These are phyloP conservation scores for Chlamydotis undulata DNA, from an alignment of 2,113 vertebrate genomes.

Conservation along the genomic window DNA sequence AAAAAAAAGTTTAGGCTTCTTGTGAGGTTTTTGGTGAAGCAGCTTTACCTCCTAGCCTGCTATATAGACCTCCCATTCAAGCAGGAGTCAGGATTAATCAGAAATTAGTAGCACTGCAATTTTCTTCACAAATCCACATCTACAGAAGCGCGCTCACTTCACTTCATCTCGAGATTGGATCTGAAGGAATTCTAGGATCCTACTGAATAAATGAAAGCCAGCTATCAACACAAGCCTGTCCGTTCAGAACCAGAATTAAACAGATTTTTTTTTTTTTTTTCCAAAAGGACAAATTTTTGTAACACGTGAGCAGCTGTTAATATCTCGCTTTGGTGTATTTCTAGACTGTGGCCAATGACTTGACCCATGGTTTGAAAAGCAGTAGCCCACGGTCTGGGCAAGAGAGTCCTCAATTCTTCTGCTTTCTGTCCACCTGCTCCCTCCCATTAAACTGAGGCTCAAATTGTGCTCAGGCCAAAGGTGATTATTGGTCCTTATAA, in stretches of 20 bases:
- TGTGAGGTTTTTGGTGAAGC: neutral
- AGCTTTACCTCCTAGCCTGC: neutral
- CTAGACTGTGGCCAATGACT: too few relatives aligned
- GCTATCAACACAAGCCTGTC: neutral
- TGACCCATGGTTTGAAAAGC: too few relatives aligned
- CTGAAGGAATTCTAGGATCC: neutral
- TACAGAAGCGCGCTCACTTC: neutral
- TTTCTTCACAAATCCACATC: neutral
- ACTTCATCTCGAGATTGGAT: neutral
- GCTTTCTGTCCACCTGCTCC: too few relatives aligned
- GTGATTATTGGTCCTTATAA: too few relatives aligned
- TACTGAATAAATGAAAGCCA: neutral
- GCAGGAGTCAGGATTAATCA: neutral
- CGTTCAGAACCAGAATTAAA: neutral
- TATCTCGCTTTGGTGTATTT: neutral
- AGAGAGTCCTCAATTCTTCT: too few relatives aligned
- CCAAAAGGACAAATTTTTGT: neutral
- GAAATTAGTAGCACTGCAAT: neutral
- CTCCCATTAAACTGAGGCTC: too few relatives aligned
- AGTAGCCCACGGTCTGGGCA: too few relatives aligned
- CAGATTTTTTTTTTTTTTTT: neutral
- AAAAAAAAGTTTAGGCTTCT: neutral
- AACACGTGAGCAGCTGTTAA: neutral
- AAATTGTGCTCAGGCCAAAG: too few relatives aligned
- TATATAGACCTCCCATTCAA: neutral